Conservation (phyloP, 1,140 invertebrate species). For the Drosophila malerkotliana region DNA sequence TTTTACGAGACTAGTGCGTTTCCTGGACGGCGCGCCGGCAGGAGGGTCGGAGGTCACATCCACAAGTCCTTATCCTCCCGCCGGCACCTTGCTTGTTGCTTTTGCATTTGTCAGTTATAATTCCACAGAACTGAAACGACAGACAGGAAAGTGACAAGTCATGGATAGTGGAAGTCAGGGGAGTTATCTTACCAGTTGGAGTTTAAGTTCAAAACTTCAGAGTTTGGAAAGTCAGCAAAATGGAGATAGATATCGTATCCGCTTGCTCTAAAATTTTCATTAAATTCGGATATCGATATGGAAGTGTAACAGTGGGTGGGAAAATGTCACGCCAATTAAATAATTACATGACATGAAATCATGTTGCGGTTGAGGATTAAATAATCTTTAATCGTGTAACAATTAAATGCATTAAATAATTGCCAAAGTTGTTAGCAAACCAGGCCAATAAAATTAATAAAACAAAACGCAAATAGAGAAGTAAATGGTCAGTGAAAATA, state of each 20-base stretch:
- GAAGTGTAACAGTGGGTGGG: background rate
- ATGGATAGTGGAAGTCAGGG: conserved; percentile 17
- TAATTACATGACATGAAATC: background rate
- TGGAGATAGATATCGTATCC: background rate
- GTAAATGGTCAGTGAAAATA: background rate
- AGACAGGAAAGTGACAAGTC: conserved; percentile 21
- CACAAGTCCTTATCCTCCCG: background rate
- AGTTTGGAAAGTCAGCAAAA: conserved; percentile 1
- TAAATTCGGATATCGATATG: background rate
- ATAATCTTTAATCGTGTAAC: background rate
- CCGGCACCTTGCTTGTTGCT: conserved; percentile 9
- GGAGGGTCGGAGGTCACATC: conserved; percentile 6
- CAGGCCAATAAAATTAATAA: too few species aligned
- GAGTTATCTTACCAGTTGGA: conserved; percentile 9
- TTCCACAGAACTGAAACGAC: conserved; percentile 39
- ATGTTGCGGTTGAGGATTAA: background rate
- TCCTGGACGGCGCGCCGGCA: background rate
- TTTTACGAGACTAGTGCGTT: conserved; percentile 43
- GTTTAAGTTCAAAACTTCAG: conserved; percentile 27
- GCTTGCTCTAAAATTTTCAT: background rate
- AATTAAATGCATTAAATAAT: background rate
- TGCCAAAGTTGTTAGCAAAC: background rate
- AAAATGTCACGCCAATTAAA: background rate
- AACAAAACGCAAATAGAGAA: too few species aligned
- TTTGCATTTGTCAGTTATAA: conserved; percentile 54